Evolutionary conservation across 2,113 vertebrate species (phyloP).

Genomic region (Chionodraco myersi): DNA sequence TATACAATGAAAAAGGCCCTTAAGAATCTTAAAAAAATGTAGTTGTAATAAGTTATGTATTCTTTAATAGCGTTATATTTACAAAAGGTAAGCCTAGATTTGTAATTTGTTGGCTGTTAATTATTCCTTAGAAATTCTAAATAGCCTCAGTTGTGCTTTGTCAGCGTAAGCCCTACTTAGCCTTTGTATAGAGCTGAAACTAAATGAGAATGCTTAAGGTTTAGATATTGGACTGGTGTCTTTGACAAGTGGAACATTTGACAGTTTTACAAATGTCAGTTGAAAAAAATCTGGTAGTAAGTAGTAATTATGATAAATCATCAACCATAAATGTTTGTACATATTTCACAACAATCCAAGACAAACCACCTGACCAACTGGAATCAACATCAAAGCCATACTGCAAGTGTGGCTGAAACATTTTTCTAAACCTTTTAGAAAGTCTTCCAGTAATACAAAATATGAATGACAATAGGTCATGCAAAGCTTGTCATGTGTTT

Average conservation of each 20-base stretch:
- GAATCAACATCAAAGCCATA: neutral
- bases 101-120: neutral
- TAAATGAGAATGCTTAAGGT: neutral
- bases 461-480: neutral
- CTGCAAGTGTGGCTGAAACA: neutral
- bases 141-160: neutral
- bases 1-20: too few species aligned
- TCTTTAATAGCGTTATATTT: neutral
- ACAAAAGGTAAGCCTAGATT: neutral
- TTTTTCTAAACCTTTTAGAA: neutral
- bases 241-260: neutral
- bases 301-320: neutral
- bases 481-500: slow-evolving; percentile 6
- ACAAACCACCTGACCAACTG: neutral
- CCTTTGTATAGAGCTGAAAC: neutral
- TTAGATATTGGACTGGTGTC: neutral
- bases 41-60: neutral
- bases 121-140: neutral
- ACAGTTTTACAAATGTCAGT: neutral
- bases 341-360: neutral
- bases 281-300: neutral
- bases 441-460: neutral
- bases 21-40: too few species aligned
- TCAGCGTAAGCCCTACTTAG: neutral
- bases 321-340: neutral